These are phyloP conservation scores for Pseudotriccus pelzelni DNA, from an alignment of 2,797 vertebrate genomes.

Conservation along the genomic window DNA sequence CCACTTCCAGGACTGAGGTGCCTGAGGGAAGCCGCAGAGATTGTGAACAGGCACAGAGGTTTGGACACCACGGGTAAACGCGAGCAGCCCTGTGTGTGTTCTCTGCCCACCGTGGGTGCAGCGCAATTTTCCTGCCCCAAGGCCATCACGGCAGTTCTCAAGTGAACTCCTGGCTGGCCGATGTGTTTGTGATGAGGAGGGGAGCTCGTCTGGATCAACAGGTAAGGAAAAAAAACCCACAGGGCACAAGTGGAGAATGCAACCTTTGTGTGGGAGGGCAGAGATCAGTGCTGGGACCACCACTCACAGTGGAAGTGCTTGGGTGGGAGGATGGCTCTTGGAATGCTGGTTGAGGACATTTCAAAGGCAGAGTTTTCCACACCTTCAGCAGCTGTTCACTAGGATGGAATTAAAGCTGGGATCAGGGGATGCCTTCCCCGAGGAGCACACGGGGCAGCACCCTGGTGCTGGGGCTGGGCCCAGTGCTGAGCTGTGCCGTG, in stretches of 20 bases:
- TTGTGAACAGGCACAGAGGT: neutral
- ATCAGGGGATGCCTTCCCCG: fast-evolving
- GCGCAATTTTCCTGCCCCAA: neutral
- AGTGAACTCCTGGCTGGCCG: neutral
- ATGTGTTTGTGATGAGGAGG: neutral
- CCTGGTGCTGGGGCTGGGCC: neutral
- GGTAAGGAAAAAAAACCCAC: neutral
- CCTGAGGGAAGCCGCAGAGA: neutral
- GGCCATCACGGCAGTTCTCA: neutral
- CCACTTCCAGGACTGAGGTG: neutral
- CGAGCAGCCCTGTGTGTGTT: neutral
- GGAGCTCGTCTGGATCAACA: neutral
- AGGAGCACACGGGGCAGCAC: neutral
- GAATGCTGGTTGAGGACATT: neutral
- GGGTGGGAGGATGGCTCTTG: neutral
- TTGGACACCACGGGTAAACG: fast-evolving
- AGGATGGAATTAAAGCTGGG: neutral
- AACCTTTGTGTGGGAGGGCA: neutral
- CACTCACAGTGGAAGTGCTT: fast-evolving
- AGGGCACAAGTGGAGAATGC: neutral
- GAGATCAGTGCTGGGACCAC: neutral
- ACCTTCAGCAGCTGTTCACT: neutral
- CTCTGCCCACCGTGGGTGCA: fast-evolving
- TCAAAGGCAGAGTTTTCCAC: fast-evolving
- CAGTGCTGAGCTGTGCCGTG: neutral